Evolutionary conservation across 2,797 vertebrate species (phyloP).

Genomic region (Xiphophorus birchmanni): DNA sequence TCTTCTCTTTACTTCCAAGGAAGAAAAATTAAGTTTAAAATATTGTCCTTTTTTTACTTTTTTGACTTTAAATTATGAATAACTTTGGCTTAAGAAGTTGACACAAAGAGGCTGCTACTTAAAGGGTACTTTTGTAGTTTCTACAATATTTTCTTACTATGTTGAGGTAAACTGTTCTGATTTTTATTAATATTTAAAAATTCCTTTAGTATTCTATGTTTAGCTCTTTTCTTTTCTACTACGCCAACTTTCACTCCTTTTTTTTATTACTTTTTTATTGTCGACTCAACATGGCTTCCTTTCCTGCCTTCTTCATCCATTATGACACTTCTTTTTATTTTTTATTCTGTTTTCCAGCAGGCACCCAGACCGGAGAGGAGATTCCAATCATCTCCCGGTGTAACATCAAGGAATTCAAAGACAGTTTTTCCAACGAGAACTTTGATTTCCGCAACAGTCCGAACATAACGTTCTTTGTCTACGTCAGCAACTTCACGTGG

Average conservation of each 20-base stretch:
- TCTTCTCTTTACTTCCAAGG: neutral
- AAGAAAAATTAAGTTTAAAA: neutral
- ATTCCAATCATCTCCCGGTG: constrained; percentile 92
- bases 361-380: constrained; percentile 95
- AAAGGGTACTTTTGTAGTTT: neutral
- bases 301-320: neutral
- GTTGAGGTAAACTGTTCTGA: neutral
- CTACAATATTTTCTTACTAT: neutral
- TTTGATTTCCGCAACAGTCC: constrained; percentile 98
- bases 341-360: constrained; percentile 79
- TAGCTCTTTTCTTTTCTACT: neutral
- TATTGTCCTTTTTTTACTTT: neutral
- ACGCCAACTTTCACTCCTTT: neutral
- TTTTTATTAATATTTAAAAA: neutral
- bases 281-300: neutral
- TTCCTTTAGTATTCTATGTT: neutral
- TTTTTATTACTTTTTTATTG: too few relatives aligned
- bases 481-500: constrained; percentile 99
- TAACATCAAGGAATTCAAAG: constrained; percentile 97
- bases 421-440: constrained; percentile 99
- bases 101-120: neutral
- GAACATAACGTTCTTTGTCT: constrained; percentile 98
- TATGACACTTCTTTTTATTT: neutral
- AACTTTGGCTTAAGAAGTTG: neutral
- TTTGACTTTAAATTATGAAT: neutral